These are phyloP conservation scores for Ochotona princeps DNA, from an alignment of 2,113 vertebrate species.

Conservation along the genomic window DNA sequence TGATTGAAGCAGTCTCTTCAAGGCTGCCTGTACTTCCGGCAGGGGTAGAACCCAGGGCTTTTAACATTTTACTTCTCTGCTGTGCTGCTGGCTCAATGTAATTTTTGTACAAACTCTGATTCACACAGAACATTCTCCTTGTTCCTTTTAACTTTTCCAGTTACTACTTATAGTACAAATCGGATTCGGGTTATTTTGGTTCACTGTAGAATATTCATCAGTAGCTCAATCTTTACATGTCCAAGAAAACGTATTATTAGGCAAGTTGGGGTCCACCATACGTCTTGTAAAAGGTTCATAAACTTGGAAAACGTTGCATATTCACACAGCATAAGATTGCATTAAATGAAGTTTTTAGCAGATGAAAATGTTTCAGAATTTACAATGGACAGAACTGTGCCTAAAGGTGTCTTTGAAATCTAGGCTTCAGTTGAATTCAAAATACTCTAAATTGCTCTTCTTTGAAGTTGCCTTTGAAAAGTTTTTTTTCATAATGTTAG, in stretches of 20 bases:
- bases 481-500: neutral
- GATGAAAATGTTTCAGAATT: neutral
- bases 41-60: neutral
- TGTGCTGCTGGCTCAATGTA: no score
- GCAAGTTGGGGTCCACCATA: neutral
- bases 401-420: neutral
- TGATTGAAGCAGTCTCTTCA: neutral
- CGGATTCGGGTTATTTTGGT: neutral
- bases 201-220: neutral
- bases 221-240: neutral
- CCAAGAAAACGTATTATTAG: neutral
- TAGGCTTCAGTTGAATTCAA: neutral
- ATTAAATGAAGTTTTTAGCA: neutral
- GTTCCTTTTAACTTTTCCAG: neutral
- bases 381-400: neutral
- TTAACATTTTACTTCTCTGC: neutral
- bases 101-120: neutral
- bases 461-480: constrained; percentile 19
- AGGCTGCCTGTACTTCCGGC: neutral
- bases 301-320: neutral
- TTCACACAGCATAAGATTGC: neutral
- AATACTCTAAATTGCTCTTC: neutral
- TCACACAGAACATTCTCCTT: neutral
- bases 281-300: neutral
- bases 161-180: neutral